Evolutionary conservation across 2,888 invertebrate species (phyloP).

Genomic region (Parascotia fuliginaria): DNA sequence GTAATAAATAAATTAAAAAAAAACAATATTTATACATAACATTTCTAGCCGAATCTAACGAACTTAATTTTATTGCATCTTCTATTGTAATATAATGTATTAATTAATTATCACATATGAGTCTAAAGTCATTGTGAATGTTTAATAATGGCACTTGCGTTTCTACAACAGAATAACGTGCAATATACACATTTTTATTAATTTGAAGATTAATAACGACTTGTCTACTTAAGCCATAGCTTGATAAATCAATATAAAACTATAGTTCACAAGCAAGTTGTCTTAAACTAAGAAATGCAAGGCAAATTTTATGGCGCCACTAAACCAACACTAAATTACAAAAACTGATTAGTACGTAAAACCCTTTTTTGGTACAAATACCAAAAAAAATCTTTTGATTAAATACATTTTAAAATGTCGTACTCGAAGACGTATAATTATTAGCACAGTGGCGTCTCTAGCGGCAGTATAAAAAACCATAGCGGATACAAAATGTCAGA

Average conservation of each 20-base stretch:
- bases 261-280: too few species aligned
- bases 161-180: constrained; percentile 5
- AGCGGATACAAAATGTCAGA: not conserved
- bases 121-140: constrained; percentile 49
- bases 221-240: too few species aligned
- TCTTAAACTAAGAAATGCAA: too few species aligned
- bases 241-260: too few species aligned
- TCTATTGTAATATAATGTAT: constrained; percentile 26
- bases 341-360: too few species aligned
- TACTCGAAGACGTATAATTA: too few species aligned
- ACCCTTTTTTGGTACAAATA: too few species aligned
- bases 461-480: not conserved
- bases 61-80: constrained; percentile 49
- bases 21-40: constrained; percentile 1
- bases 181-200: not conserved
- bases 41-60: constrained; percentile 42
- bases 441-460: not conserved
- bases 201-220: too few species aligned
- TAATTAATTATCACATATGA: constrained; percentile 42
- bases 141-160: constrained; percentile 44
- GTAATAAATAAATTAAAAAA: constrained; percentile 26
- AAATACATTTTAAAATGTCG: too few species aligned
- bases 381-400: too few species aligned
- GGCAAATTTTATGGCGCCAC: too few species aligned
- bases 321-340: too few species aligned